These are phyloP conservation scores for Dunckerocampus dactyliophorus DNA, from an alignment of 2,113 vertebrate species.

Conservation along the genomic window DNA sequence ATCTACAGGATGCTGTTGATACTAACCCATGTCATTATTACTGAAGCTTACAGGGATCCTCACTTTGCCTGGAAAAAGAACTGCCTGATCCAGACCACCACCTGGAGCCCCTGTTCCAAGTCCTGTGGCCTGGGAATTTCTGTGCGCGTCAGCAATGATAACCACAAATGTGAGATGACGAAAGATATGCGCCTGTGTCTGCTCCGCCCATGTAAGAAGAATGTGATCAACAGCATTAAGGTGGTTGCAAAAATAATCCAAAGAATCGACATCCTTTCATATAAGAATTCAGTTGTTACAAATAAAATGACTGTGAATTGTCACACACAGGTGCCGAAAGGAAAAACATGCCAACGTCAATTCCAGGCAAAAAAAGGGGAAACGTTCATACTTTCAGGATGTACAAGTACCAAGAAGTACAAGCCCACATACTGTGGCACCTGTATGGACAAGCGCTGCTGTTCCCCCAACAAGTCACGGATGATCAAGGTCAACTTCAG, in stretches of 20 bases:
- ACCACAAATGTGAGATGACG: conserved; percentile 87
- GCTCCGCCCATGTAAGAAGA: conserved; percentile 82
- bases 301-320: background rate
- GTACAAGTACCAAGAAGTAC: conserved; percentile 80
- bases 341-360: conserved; percentile 83
- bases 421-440: conserved; percentile 85
- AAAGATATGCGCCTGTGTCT: conserved; percentile 87
- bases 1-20: conserved; percentile 38
- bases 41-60: conserved; percentile 88
- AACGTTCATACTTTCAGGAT: conserved; percentile 85
- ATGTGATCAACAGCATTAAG: conserved; percentile 75
- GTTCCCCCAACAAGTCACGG: conserved; percentile 82
- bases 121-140: conserved; percentile 93
- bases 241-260: conserved; percentile 52
- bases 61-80: conserved; percentile 89
- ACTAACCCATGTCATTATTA: conserved; percentile 64
- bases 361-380: conserved; percentile 83
- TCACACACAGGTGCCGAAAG: conserved; percentile 76
- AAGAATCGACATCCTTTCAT: background rate
- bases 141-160: conserved; percentile 85
- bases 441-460: conserved; percentile 87
- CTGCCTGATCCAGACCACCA: conserved; percentile 88
- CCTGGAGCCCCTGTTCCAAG: conserved; percentile 90
- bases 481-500: conserved; percentile 84
- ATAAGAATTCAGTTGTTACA: background rate